Conservation (phyloP, 1,140 invertebrate species). For the Scaptomyza montana region DNA sequence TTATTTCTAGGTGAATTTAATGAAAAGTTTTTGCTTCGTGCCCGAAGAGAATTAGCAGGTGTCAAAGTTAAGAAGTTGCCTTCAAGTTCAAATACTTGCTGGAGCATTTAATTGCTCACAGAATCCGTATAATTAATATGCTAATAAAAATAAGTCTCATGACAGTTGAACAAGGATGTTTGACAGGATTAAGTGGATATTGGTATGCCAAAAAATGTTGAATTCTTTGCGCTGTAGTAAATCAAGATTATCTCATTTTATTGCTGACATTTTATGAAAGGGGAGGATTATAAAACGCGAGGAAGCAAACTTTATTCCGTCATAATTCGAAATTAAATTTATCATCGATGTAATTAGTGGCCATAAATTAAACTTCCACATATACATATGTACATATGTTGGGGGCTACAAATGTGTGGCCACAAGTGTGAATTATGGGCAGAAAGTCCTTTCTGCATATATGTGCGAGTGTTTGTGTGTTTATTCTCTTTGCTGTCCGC, state of each 20-base stretch:
- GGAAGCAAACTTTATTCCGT: slow-evolving; percentile 4
- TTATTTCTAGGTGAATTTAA: slow-evolving; percentile 24
- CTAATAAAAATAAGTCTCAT: slow-evolving; percentile 73
- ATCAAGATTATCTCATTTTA: slow-evolving; percentile 79
- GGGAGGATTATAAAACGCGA: slow-evolving; percentile 29
- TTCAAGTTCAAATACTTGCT: slow-evolving; percentile 50
- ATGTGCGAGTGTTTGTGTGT: slow-evolving; percentile 10
- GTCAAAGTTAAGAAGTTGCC: slow-evolving; percentile 48
- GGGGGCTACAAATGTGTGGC: slow-evolving; percentile 23
- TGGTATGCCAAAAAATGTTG: slow-evolving; percentile 34
- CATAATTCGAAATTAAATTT: slow-evolving; percentile 81
- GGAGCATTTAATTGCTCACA: slow-evolving; percentile 64
- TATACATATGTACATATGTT: slow-evolving; percentile 3
- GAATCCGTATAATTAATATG: slow-evolving; percentile 71
- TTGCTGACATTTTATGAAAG: slow-evolving; percentile 56
- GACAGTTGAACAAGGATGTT: slow-evolving; percentile 63
- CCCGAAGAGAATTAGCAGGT: slow-evolving; percentile 49
- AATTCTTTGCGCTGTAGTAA: slow-evolving; percentile 52
- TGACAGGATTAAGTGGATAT: slow-evolving; percentile 16
- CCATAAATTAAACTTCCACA: slow-evolving; percentile 64
- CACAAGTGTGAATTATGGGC: slow-evolving; percentile 79
- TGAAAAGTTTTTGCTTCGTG: slow-evolving; percentile 32
- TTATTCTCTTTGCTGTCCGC: slow-evolving; percentile 27
- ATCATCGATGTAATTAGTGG: slow-evolving; percentile 76
- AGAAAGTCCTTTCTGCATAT: slow-evolving; percentile 43